phyloP scores from a whole-genome alignment of 2,113 vertebrate genomes.

The Syngnathoides biaculeatus region DNA sequence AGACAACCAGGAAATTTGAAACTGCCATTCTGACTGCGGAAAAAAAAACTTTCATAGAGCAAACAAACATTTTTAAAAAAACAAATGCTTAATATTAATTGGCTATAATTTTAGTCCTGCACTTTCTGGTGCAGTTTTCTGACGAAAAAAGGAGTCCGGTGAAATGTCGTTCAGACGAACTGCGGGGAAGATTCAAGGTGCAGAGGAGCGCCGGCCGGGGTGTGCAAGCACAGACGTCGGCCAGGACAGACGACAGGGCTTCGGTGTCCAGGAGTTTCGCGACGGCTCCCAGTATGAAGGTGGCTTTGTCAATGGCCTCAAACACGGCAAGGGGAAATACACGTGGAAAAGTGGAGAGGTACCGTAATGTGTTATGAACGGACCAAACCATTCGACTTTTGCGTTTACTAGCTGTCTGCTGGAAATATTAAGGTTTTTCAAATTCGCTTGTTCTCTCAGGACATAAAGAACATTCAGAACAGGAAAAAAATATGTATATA shows the following conservation, averaged over 20 bases:
- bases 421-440: not conserved
- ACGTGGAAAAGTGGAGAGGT: slow-evolving; percentile 83
- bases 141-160: not conserved
- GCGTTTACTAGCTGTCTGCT: not conserved
- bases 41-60: not conserved
- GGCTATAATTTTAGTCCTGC: not conserved
- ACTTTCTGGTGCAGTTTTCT: not conserved
- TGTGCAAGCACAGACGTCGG: not conserved
- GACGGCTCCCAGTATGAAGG: slow-evolving; percentile 80
- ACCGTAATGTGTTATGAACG: slow-evolving; percentile 30
- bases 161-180: not conserved
- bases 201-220: not conserved
- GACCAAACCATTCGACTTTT: not conserved
- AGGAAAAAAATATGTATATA: too few relatives aligned
- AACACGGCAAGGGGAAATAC: slow-evolving; percentile 77
- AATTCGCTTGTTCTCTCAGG: too few relatives aligned
- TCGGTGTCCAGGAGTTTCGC: slow-evolving; percentile 64
- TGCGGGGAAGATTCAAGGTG: not conserved
- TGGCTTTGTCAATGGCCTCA: slow-evolving; percentile 68
- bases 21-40: not conserved
- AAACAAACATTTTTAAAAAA: not conserved
- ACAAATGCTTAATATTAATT: not conserved
- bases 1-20: not conserved
- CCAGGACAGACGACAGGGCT: slow-evolving; percentile 1
- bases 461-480: too few relatives aligned